Evolutionary conservation across 2,888 invertebrate species (phyloP).

Genomic region (Erpobdella octoculata): DNA sequence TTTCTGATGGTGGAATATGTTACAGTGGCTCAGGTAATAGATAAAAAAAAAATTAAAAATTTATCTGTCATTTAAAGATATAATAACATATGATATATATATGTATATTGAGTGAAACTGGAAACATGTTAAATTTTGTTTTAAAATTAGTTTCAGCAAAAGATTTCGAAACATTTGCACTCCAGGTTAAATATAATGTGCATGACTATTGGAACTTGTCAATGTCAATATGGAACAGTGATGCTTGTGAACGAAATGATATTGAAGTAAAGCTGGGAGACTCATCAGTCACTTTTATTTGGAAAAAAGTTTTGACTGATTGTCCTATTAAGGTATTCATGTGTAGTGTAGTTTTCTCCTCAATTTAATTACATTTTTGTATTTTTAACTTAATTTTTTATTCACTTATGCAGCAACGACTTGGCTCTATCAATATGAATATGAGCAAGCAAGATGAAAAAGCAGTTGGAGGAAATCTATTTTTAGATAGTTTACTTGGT

Average conservation of each 20-base stretch:
- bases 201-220: neutral
- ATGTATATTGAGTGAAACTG: too few relatives aligned
- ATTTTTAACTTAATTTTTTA: too few relatives aligned
- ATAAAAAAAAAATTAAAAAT: neutral
- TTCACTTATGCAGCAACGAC: neutral
- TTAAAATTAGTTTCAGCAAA: neutral
- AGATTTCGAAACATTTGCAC: conserved; percentile 3
- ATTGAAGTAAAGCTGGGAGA: neutral
- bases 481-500: too few relatives aligned
- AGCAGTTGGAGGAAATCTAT: too few relatives aligned
- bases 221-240: neutral
- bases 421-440: neutral
- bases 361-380: neutral
- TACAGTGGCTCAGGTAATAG: conserved; percentile 5
- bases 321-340: neutral
- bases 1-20: neutral
- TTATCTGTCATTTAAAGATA: neutral
- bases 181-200: neutral
- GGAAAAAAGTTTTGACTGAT: neutral
- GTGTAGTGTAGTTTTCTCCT: neutral
- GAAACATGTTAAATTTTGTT: neutral
- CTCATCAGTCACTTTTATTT: neutral
- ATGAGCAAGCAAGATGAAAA: too few relatives aligned
- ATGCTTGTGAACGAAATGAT: conserved; percentile 1
- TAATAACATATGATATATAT: too few relatives aligned